phyloP scores from a whole-genome alignment of 2,888 invertebrate species.

The Volucella inflata region DNA sequence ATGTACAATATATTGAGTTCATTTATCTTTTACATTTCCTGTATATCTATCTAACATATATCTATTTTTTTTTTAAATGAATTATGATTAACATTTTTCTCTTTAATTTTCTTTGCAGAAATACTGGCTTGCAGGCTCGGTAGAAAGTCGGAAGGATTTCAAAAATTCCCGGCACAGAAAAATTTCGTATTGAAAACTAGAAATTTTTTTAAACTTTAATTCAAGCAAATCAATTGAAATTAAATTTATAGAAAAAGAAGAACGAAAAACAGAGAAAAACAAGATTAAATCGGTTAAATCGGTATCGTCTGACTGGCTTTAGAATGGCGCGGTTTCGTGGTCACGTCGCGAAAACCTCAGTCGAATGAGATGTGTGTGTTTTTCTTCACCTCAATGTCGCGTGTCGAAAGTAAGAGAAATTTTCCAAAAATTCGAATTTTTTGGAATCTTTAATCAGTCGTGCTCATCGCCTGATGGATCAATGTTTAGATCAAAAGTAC shows the following conservation, averaged over 20 bases:
- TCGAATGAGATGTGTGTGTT: slow-evolving; percentile 38
- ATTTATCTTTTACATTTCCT: too few species aligned
- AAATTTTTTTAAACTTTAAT: too few species aligned
- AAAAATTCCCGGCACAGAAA: too few species aligned
- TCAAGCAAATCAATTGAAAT: slow-evolving; percentile 1
- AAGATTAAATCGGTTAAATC: slow-evolving; percentile 1
- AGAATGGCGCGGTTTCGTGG: slow-evolving; percentile 72
- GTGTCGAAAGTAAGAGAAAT: slow-evolving; percentile 1
- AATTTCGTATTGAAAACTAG: too few species aligned
- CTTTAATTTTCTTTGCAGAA: too few species aligned
- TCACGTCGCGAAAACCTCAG: slow-evolving; percentile 55
- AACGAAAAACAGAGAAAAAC: background rate
- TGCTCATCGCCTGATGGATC: slow-evolving; percentile 75
- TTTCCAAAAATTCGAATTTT: slow-evolving; percentile 33
- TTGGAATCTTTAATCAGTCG: slow-evolving; percentile 35
- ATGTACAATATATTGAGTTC: too few species aligned
- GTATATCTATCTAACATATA: too few species aligned
- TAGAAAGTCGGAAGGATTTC: too few species aligned
- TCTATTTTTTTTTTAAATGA: too few species aligned
- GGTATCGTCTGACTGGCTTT: slow-evolving; percentile 2
- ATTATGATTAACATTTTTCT: too few species aligned
- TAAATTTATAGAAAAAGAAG: background rate
- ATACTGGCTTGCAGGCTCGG: too few species aligned
- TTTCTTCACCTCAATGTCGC: background rate
- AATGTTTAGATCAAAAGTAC: slow-evolving; percentile 71